Base-by-base conservation (phyloP, 1,140 invertebrate genomes). In the Spodoptera litura region DNA sequence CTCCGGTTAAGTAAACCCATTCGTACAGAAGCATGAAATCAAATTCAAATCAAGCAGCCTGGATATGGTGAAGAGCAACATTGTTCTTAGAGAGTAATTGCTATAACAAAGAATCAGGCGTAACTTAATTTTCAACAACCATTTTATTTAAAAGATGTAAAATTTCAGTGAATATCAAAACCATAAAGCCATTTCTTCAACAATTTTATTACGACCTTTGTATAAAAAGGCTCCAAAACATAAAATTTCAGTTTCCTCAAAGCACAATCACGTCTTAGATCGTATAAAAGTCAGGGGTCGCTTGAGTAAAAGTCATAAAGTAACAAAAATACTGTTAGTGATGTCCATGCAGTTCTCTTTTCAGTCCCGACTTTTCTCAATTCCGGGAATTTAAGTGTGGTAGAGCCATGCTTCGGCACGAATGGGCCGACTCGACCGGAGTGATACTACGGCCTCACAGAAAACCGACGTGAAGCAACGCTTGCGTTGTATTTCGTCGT, bases 221-320 rank as follows among this genome's bases (percentile, higher is more conserved):
- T 64, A 9, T 49, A 44, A 66, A 44, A 51, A 49, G 59, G 59
- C 31, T 62, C 59, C 62, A 15, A 66, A 51, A 25, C 51, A 66
- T 66, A 66, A 66, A 66, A 66, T 49, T 25, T 66, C n/a, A 66
- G 62, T 51, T 66, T 25, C 44, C 31, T 38, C 44, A 25, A 66
- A 61, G 59, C 31, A 12, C 38, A 66, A 66, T 66, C 62, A 66
- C 62, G 44, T 51, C 35, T 15, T 51, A 66, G 44, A 49, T 51
- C 62, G 62, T 51, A 66, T 66, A 66, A 66, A 66, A 49, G 62
- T 66, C 62, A 12, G 11, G 59, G 59, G 62, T 49, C 62, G 13
- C 62, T 66, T 66, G 15, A 66, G 62, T 66, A 51, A 25, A 55
- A 25, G 62, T 66, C 62, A 13, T 66, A 66, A 66, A 66, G 15